Percentiles rank a stretch among this genome's conserved stretches.
Conservation (phyloP, 2,888 invertebrate genomes). For the Cylloceria caligata region DNA sequence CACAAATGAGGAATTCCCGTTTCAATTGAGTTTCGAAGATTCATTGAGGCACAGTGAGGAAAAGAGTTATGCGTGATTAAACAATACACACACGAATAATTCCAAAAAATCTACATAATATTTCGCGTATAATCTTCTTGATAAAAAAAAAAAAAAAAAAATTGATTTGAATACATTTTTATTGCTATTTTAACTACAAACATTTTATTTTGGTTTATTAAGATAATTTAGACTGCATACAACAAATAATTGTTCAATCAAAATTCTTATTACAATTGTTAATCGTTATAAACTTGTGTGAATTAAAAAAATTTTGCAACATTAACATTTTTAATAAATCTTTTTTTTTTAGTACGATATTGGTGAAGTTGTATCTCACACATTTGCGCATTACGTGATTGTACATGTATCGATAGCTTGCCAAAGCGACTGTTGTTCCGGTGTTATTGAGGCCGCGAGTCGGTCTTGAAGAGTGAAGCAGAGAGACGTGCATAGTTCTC, state of each 20-base stretch:
- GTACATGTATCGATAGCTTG: background rate
- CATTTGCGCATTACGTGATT: constrained; percentile 3
- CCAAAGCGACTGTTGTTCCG: constrained; percentile 30
- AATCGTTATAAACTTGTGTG: too few relatives aligned
- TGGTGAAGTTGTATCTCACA: background rate
- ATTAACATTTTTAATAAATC: too few relatives aligned
- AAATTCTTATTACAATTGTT: background rate
- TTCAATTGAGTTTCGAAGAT: constrained; percentile 7
- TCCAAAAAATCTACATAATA: too few relatives aligned
- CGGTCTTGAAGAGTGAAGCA: constrained; percentile 25
- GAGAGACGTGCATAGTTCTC: constrained; percentile 57
- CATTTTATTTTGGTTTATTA: background rate
- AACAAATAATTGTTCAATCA: background rate
- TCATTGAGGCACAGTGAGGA: background rate
- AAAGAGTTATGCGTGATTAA: background rate
- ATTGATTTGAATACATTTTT: too few relatives aligned
- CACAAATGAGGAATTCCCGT: constrained; percentile 15
- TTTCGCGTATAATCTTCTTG: too few relatives aligned
- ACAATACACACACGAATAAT: too few relatives aligned
- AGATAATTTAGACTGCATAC: too few relatives aligned
- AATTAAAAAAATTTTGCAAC: too few relatives aligned
- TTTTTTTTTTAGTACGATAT: too few relatives aligned
- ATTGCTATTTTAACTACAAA: too few relatives aligned
- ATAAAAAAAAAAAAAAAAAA: too few relatives aligned
- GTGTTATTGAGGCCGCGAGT: constrained; percentile 54